phyloP scores from a whole-genome alignment of 2,113 vertebrate species.

The Trinectes maculatus region DNA sequence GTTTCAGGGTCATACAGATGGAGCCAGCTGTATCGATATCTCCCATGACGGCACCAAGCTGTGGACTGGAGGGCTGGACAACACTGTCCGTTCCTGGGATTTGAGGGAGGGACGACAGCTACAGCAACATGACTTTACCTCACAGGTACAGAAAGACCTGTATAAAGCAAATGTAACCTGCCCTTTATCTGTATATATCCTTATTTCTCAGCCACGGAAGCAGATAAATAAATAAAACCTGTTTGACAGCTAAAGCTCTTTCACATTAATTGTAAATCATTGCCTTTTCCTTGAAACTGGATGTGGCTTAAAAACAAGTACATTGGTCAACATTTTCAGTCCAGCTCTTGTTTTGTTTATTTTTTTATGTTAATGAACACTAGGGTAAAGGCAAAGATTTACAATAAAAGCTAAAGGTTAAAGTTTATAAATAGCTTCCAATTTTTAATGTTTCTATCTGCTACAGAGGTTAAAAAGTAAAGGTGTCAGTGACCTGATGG shows the following conservation, averaged over 20 bases:
- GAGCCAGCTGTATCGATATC: slow-evolving; percentile 97
- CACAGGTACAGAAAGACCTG: slow-evolving; percentile 84
- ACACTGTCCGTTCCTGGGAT: slow-evolving; percentile 97
- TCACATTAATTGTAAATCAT: neutral
- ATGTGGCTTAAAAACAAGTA: neutral
- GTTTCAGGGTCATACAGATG: slow-evolving; percentile 97
- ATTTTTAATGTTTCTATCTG: neutral
- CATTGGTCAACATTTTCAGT: neutral
- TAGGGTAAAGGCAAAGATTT: neutral
- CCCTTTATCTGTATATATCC: neutral
- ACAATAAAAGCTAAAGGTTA: neutral
- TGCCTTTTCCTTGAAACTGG: neutral
- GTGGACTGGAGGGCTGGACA: slow-evolving; percentile 96
- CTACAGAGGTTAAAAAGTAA: neutral
- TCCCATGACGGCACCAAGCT: slow-evolving; percentile 95
- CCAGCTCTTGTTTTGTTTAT: neutral
- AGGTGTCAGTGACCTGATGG: neutral
- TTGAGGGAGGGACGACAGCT: slow-evolving; percentile 94
- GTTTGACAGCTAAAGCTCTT: too few relatives aligned
- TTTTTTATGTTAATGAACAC: neutral
- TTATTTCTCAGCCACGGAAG: neutral
- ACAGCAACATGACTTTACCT: slow-evolving; percentile 98
- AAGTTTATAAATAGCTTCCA: neutral
- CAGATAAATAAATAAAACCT: too few relatives aligned
- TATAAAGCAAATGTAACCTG: neutral